Conservation (phyloP, 2,888 invertebrate genomes). For the Synergus laeviventris region DNA sequence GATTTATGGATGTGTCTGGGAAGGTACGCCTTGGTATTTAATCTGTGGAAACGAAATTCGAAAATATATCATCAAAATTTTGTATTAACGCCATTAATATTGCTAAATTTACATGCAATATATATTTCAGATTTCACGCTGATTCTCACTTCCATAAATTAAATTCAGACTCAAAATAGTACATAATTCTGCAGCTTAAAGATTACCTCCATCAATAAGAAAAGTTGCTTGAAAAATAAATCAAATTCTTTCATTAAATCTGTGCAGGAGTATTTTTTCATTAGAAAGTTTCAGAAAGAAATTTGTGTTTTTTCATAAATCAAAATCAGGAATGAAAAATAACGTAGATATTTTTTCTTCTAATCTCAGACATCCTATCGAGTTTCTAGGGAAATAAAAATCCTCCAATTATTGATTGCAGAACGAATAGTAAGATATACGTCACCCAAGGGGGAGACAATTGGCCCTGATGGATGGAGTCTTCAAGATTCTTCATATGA, state of each 20-base stretch:
- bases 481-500: constrained; percentile 90
- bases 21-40: constrained; percentile 78
- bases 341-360: background rate
- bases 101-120: background rate
- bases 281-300: background rate
- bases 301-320: background rate
- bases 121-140: background rate
- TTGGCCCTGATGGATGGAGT: constrained; percentile 80
- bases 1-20: constrained; percentile 90
- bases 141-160: constrained; percentile 4
- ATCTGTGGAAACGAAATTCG: constrained; percentile 39
- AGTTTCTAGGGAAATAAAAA: background rate
- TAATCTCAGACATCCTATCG: background rate
- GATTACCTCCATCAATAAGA: background rate
- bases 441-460: constrained; percentile 82
- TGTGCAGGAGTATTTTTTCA: background rate
- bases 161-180: background rate
- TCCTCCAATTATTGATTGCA: constrained; percentile 68
- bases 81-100: constrained; percentile 37
- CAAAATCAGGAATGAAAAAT: background rate
- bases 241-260: background rate
- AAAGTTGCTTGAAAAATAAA: background rate
- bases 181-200: background rate
- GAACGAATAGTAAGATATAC: constrained; percentile 83
- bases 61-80: constrained; percentile 29